Evolutionary conservation across 2,797 vertebrate genomes (phyloP).

Genomic region (Lophotriccus pileatus): DNA sequence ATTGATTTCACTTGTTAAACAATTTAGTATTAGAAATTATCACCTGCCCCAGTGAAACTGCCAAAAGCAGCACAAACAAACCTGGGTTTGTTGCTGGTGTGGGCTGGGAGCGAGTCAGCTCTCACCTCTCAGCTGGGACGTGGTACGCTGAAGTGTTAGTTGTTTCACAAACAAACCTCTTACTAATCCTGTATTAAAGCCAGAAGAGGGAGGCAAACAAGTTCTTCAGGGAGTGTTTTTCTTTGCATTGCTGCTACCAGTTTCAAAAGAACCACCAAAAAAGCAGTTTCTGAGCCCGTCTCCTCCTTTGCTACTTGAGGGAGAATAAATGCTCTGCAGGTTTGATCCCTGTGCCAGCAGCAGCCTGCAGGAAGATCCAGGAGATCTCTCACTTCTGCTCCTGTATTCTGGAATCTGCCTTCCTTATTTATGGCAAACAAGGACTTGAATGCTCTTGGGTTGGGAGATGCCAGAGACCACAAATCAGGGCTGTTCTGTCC

Average conservation of each 20-base stretch:
- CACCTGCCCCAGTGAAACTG: conserved; percentile 24
- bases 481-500: background rate
- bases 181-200: conserved; percentile 20
- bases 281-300: background rate
- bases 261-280: conserved; percentile 42
- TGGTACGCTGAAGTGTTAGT: background rate
- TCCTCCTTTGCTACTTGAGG: background rate
- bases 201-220: conserved; percentile 31
- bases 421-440: background rate
- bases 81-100: background rate
- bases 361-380: background rate
- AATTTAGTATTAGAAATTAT: background rate
- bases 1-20: background rate
- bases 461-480: background rate
- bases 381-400: background rate
- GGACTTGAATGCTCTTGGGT: background rate
- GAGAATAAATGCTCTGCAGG: background rate
- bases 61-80: conserved; percentile 12
- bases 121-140: conserved; percentile 3
- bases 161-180: conserved; percentile 55
- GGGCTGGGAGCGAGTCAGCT: background rate
- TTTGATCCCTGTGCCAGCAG: background rate
- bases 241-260: background rate
- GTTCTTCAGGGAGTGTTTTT: conserved; percentile 38
- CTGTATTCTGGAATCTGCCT: background rate